phyloP scores from a whole-genome alignment of 1,140 invertebrate species.

The Hycleus cichorii region DNA sequence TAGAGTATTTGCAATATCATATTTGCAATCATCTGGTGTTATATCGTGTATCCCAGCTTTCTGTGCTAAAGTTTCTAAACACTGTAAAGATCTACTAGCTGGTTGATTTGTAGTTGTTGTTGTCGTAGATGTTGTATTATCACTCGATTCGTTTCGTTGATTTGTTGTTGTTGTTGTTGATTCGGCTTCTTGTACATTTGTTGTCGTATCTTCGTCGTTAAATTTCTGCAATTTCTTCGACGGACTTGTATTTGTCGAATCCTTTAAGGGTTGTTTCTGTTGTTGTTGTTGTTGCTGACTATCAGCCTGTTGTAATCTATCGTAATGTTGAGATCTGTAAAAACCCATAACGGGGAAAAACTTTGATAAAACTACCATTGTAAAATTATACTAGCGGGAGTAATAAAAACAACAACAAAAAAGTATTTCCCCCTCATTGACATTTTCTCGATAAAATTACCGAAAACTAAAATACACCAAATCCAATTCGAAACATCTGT shows the following conservation, averaged over 20 bases:
- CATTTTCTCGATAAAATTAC: no score
- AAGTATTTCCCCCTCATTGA: no score
- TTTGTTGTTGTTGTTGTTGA: constrained; percentile 26
- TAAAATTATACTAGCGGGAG: neutral
- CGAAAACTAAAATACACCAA: no score
- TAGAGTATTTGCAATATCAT: constrained; percentile 53
- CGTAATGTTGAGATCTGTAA: constrained; percentile 42
- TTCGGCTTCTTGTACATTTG: constrained; percentile 29
- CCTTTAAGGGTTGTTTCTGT: constrained; percentile 40
- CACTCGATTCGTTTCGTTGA: constrained; percentile 1
- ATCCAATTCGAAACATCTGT: no score
- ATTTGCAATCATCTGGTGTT: constrained; percentile 56
- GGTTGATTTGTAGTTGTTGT: constrained; percentile 21
- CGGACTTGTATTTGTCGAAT: constrained; percentile 32
- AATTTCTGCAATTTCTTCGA: constrained; percentile 26
- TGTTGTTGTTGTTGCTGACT: constrained; percentile 28
- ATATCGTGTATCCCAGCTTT: constrained; percentile 52
- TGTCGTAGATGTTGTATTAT: constrained; percentile 4
- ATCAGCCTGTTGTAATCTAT: constrained; percentile 40
- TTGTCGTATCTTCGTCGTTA: constrained; percentile 27
- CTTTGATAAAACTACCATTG: neutral
- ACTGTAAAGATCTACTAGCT: constrained; percentile 50
- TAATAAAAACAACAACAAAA: neutral
- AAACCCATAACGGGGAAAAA: neutral
- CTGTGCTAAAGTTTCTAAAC: constrained; percentile 56